These are phyloP conservation scores for Trilocha varians DNA, from an alignment of 2,888 invertebrate species.

Conservation along the genomic window DNA sequence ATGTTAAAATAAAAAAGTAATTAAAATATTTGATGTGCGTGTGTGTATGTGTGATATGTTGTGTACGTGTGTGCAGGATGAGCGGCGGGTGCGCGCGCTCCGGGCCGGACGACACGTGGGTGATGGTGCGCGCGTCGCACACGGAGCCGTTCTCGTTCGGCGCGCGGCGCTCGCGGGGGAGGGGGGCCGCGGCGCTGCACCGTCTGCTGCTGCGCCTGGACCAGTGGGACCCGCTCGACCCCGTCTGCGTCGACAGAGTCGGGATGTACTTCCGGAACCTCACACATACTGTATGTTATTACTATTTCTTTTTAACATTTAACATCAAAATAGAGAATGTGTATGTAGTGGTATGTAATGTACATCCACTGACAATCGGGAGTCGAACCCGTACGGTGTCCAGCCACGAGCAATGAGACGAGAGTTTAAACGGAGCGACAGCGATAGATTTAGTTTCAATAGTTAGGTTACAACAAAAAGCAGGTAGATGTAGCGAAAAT, in stretches of 20 bases:
- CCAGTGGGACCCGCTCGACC: slow-evolving; percentile 89
- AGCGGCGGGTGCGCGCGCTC: slow-evolving; percentile 28
- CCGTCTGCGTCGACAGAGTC: slow-evolving; percentile 96
- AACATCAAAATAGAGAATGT: too few species aligned
- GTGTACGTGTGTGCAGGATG: slow-evolving; percentile 22
- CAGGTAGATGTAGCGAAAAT: too few species aligned
- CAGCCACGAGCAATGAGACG: too few species aligned
- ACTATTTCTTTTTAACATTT: too few species aligned
- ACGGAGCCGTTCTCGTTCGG: slow-evolving; percentile 91
- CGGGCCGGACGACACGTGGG: slow-evolving; percentile 64
- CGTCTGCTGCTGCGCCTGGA: slow-evolving; percentile 91
- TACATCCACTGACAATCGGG: too few species aligned
- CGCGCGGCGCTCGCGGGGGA: slow-evolving; percentile 73
- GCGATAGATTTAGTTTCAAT: too few species aligned
- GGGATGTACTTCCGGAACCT: slow-evolving; percentile 90
- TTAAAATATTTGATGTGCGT: too few species aligned
- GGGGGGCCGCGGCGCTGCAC: slow-evolving; percentile 79
- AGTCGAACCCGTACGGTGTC: too few species aligned
- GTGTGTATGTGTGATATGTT: not conserved
- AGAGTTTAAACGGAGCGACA: too few species aligned
- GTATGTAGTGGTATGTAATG: too few species aligned
- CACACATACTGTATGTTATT: slow-evolving; percentile 34
- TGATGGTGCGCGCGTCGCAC: slow-evolving; percentile 82
- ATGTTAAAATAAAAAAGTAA: too few species aligned
- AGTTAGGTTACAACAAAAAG: too few species aligned